Conservation (phyloP, 2,888 invertebrate genomes). For the Eupsilia transversa region DNA sequence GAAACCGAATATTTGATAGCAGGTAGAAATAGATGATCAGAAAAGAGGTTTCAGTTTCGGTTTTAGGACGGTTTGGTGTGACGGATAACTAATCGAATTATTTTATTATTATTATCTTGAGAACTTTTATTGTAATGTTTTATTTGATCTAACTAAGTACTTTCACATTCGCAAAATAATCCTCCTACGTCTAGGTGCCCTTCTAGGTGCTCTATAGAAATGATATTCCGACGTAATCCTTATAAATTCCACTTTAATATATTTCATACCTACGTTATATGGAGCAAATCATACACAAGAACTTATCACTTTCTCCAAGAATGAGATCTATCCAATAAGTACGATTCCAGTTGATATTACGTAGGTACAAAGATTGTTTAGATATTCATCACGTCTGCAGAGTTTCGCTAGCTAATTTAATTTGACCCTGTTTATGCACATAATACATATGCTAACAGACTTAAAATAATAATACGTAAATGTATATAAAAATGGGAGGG, state of each 20-base stretch:
- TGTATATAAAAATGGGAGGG: too few relatives aligned
- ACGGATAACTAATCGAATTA: not conserved
- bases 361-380: not conserved
- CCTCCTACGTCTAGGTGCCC: not conserved
- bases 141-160: not conserved
- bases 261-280: not conserved
- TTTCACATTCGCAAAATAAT: not conserved
- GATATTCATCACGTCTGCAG: too few relatives aligned
- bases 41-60: not conserved
- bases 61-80: not conserved
- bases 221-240: not conserved
- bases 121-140: not conserved
- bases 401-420: too few relatives aligned
- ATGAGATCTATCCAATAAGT: slow-evolving; percentile 10
- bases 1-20: slow-evolving; percentile 37
- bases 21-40: not conserved
- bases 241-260: slow-evolving; percentile 7
- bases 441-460: too few relatives aligned
- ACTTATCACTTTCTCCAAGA: slow-evolving; percentile 2
- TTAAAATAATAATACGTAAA: too few relatives aligned
- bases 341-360: slow-evolving; percentile 5
- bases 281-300: slow-evolving; percentile 10
- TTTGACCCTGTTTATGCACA: not conserved
- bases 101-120: not conserved
- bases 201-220: not conserved